Conservation (phyloP, 1,140 invertebrate genomes). For the Brachionus rotundiformis region DNA sequence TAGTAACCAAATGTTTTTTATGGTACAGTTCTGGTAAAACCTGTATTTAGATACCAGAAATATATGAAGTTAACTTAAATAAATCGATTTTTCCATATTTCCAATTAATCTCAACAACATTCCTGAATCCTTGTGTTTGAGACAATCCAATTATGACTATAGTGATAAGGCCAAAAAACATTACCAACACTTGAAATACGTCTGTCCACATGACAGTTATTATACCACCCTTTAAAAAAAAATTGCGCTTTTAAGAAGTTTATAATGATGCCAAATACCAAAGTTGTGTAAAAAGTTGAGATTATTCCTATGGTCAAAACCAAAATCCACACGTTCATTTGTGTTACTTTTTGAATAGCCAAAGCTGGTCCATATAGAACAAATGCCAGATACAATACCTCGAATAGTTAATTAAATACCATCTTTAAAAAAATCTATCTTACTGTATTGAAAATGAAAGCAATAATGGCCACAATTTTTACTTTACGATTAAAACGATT, state of each 20-base stretch:
- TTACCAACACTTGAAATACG: constrained; percentile 80
- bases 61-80: constrained; percentile 47
- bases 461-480: constrained; percentile 55
- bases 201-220: constrained; percentile 88
- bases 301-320: constrained; percentile 79
- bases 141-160: constrained; percentile 61
- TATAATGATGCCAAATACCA: too few relatives aligned
- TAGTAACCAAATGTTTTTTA: too few relatives aligned
- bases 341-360: constrained; percentile 75
- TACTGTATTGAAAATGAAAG: constrained; percentile 58
- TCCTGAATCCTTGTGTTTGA: neutral
- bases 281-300: constrained; percentile 80
- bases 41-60: too few relatives aligned
- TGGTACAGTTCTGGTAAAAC: too few relatives aligned
- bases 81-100: neutral
- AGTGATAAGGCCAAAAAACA: constrained; percentile 78
- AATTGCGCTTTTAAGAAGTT: too few relatives aligned
- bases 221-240: constrained; percentile 80
- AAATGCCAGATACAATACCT: constrained; percentile 83
- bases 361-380: constrained; percentile 89
- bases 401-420: neutral
- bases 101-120: neutral
- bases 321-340: constrained; percentile 72
- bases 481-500: constrained; percentile 57
- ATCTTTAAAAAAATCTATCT: neutral